A percentile compares a stretch with the other conserved stretches of the same genome.
phyloP scores from a whole-genome alignment of 2,113 vertebrate species.

The Lepus europaeus region DNA sequence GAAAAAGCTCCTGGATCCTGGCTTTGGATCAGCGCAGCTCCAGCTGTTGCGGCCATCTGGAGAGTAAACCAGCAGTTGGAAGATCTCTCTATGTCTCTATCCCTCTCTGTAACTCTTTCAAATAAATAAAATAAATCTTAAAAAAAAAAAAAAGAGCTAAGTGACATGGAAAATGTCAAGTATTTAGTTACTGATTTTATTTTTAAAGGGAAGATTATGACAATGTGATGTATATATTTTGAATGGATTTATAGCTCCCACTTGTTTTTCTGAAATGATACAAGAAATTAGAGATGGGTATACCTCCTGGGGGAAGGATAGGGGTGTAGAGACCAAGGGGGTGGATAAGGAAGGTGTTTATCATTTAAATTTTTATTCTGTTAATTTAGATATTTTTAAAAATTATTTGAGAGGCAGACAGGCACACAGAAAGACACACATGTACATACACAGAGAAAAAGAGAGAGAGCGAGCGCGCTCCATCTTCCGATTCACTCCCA shows the following conservation, averaged over 20 bases:
- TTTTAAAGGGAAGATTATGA: background rate
- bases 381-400: no score
- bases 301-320: background rate
- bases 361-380: background rate
- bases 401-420: no score
- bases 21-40: no score
- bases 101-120: no score
- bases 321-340: background rate
- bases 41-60: no score
- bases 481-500: no score
- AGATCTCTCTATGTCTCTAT: no score
- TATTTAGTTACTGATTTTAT: constrained; percentile 25
- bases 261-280: background rate
- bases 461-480: no score
- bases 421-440: no score
- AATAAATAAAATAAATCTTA: background rate
- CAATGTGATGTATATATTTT: background rate
- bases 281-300: background rate
- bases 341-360: background rate
- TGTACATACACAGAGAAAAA: no score
- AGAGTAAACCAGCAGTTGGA: no score
- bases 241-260: background rate
- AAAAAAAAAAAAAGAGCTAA: background rate
- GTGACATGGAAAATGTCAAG: background rate
- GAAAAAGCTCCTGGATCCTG: no score